Base-by-base conservation (phyloP, 2,797 vertebrate genomes). In the Sebastes hopkinsi region DNA sequence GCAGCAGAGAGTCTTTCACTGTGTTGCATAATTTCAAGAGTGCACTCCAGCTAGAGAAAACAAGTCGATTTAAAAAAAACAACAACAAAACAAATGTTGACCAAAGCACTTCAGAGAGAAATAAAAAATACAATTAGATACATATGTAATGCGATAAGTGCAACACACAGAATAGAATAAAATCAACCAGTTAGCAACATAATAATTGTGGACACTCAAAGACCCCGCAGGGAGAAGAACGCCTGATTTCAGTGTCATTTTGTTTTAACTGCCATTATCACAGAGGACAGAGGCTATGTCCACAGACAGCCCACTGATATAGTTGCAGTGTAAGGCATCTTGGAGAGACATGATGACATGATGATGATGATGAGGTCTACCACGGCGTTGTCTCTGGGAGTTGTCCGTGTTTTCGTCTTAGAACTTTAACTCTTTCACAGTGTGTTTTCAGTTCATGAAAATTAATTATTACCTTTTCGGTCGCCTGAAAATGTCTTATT, bases 11-110 rank as follows among this genome's bases (percentile, higher is more conserved):
- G 30, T 54, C 14, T 84, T 77, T 83, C 46, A 64, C 16, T 52
- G 52, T 59, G 59, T 59, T 80, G 59, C 30, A 66, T 58, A 68
- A 64, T 56, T 71, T 65, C 9, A 60, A 76, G 27, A 56, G 22
- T 25, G 42, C 10, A 64, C 67, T 16, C 6, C 29, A 56, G 23
- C n/a, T 4, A 16, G 18, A 72, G 18, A 54, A 29, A 42, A 54
- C 3, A 62, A 70, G 14, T 59, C 0, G 2, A 42, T 59, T 52
- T 52, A 32, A 36, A 58, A 27, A 58, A 18, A 46, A 46, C 13
- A 29, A 29, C 68, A 71, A 22, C n/a, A 32, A 32, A 46, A 13
- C 5, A 60, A 54, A 68, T 4, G 12, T 62, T 6, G 13, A 22
- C 13, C 12, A 58, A 32, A 67, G 4, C 4, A 2, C 52, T 75